phyloP scores from a whole-genome alignment of 2,113 vertebrate genomes.

The Antennarius striatus region DNA sequence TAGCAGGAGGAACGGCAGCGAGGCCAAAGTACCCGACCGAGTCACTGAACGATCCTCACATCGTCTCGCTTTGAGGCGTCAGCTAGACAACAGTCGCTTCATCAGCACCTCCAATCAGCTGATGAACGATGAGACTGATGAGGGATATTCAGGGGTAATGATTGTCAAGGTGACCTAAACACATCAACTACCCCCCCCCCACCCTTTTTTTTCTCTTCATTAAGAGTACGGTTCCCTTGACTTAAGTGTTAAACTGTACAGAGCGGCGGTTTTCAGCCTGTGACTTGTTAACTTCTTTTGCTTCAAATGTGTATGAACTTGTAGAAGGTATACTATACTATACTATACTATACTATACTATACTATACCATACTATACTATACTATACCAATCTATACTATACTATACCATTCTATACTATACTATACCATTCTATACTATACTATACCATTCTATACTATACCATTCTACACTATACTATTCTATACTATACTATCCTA shows the following conservation, averaged over 20 bases:
- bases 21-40: background rate
- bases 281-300: background rate
- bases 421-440: background rate
- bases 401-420: background rate
- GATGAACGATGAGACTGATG: slow-evolving; percentile 29
- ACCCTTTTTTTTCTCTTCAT: background rate
- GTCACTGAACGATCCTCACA: slow-evolving; percentile 3
- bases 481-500: background rate
- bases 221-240: background rate
- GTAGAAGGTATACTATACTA: background rate
- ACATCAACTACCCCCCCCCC: slow-evolving; percentile 9
- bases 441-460: background rate
- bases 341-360: too few relatives aligned
- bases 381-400: background rate
- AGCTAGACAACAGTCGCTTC: background rate
- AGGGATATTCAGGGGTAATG: slow-evolving; percentile 39
- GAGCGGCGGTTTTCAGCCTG: slow-evolving; percentile 28
- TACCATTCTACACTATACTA: too few relatives aligned
- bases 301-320: background rate
- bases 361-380: background rate
- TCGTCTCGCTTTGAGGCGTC: background rate
- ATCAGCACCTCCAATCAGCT: slow-evolving; percentile 42
- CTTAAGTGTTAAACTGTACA: slow-evolving; percentile 13
- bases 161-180: slow-evolving; percentile 12
- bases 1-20: background rate